Percentiles rank a stretch among this genome's conserved stretches.
Evolutionary conservation across 2,888 invertebrate genomes (phyloP).

Genomic region (Habroteleia sp.): DNA sequence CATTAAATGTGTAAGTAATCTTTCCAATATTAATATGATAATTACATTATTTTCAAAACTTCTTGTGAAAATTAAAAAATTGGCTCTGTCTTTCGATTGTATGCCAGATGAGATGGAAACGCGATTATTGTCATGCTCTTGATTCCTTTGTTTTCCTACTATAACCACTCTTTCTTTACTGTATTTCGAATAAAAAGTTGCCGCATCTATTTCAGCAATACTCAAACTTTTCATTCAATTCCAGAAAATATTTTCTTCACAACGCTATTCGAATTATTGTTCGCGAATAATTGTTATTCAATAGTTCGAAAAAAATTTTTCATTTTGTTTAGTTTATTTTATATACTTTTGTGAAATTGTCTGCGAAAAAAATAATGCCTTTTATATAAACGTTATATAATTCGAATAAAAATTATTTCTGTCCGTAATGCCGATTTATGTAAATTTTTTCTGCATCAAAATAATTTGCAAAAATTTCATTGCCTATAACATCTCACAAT

Average conservation of each 20-base stretch:
- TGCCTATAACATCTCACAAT: too few relatives aligned
- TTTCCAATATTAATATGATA: too few relatives aligned
- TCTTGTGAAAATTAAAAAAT: slow-evolving; percentile 11
- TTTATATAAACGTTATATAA: neutral
- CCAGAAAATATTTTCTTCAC: slow-evolving; percentile 6
- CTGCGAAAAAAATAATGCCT: neutral
- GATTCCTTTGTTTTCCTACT: slow-evolving; percentile 19
- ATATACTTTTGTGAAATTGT: slow-evolving; percentile 2
- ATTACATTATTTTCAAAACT: too few relatives aligned
- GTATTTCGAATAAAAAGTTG: slow-evolving; percentile 25
- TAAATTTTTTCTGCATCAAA: neutral
- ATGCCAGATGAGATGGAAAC: slow-evolving; percentile 32
- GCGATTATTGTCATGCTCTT: slow-evolving; percentile 24
- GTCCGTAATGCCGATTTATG: neutral
- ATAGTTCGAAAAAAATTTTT: slow-evolving; percentile 17
- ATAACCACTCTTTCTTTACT: slow-evolving; percentile 22
- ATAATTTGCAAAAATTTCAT: too few relatives aligned
- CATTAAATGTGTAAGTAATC: too few relatives aligned
- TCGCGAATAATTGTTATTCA: slow-evolving; percentile 18
- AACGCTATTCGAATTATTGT: slow-evolving; percentile 5
- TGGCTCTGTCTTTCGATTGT: slow-evolving; percentile 24
- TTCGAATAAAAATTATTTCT: neutral
- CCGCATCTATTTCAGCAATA: neutral
- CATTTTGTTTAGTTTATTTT: slow-evolving; percentile 4
- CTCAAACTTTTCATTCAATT: slow-evolving; percentile 17